phyloP scores from a whole-genome alignment of 2,888 invertebrate species.

The Sinodicranocentrus sp. region DNA sequence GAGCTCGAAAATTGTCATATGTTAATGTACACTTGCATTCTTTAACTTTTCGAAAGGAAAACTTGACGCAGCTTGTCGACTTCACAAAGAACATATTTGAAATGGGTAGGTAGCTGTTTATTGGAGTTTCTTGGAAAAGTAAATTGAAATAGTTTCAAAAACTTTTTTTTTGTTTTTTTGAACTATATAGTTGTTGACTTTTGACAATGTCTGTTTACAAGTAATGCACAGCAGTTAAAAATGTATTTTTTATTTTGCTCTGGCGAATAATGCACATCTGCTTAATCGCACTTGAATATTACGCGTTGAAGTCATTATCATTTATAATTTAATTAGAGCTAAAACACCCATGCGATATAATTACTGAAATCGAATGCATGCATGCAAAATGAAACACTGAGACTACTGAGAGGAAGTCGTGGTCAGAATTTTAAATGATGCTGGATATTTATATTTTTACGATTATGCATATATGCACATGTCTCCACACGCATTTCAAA shows the following conservation, averaged over 20 bases:
- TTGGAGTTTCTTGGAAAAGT: background rate
- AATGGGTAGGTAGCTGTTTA: too few species aligned
- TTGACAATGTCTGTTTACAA: too few species aligned
- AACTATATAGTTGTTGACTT: too few species aligned
- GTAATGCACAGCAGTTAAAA: too few species aligned
- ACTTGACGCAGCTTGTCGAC: background rate
- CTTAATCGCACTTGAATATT: too few species aligned
- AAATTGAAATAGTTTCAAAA: background rate
- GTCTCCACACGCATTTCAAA: too few species aligned
- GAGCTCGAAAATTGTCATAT: background rate
- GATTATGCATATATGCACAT: too few species aligned
- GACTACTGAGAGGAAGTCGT: background rate
- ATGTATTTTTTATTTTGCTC: too few species aligned
- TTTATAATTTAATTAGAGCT: background rate
- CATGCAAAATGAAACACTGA: background rate
- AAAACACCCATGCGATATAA: background rate
- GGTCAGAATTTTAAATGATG: slow-evolving; percentile 14
- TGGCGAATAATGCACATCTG: too few species aligned
- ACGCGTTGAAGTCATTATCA: too few species aligned
- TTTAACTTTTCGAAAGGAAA: background rate
- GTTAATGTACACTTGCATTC: background rate
- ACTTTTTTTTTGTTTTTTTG: background rate
- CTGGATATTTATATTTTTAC: background rate
- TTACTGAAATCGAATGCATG: background rate
- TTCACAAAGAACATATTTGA: background rate